A percentile compares a stretch with the other conserved stretches of the same genome.
Conservation (phyloP, 2,113 vertebrate genomes). For the Sturnira hondurensis region DNA sequence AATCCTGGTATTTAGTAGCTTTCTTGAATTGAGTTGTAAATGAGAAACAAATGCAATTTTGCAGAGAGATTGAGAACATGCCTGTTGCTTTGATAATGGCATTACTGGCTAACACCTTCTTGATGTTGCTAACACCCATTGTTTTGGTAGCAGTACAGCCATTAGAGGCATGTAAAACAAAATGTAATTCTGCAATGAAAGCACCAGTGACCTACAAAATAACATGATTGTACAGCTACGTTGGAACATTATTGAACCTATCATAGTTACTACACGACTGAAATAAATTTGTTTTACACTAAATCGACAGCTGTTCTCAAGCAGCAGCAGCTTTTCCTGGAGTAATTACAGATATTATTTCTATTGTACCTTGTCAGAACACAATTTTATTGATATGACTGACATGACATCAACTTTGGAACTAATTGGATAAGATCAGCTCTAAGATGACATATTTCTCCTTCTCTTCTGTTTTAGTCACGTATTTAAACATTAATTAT, state of each 20-base stretch:
- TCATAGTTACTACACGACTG: background rate
- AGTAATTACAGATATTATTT: slow-evolving; percentile 42
- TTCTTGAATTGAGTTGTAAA: slow-evolving; percentile 31
- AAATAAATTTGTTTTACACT: slow-evolving; percentile 27
- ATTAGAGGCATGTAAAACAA: background rate
- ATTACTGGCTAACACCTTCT: background rate
- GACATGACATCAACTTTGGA: background rate
- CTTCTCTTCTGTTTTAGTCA: background rate
- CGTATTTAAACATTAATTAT: slow-evolving; percentile 12
- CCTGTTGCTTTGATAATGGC: background rate
- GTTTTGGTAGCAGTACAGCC: background rate
- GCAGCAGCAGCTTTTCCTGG: slow-evolving; percentile 21
- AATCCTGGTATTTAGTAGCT: background rate
- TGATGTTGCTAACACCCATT: background rate
- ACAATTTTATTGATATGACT: background rate
- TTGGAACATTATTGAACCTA: background rate
- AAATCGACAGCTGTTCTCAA: slow-evolving; percentile 1
- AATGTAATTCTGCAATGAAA: background rate
- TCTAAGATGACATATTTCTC: slow-evolving; percentile 12
- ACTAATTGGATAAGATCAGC: background rate
- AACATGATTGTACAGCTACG: background rate
- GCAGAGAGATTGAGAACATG: background rate
- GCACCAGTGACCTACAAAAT: slow-evolving; percentile 4
- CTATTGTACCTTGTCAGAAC: background rate
- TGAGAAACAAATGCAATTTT: slow-evolving; percentile 5